Conservation (phyloP, 2,888 invertebrate species). For the Abrostola triplasia region DNA sequence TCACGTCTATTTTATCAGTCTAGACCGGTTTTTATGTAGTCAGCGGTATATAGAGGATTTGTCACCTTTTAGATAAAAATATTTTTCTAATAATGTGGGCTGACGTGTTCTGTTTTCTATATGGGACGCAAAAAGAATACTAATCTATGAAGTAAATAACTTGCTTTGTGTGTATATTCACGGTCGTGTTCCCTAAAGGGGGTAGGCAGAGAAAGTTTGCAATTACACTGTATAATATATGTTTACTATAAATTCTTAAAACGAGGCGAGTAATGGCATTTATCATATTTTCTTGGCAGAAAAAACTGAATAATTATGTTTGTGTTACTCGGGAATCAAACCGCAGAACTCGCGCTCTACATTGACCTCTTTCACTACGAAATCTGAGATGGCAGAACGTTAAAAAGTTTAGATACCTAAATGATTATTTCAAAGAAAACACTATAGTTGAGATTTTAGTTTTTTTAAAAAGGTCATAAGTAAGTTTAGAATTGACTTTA, state of each 20-base stretch:
- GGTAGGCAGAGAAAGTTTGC: not conserved
- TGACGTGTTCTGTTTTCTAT: constrained; percentile 11
- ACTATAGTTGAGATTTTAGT: too few species aligned
- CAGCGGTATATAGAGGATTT: constrained; percentile 21
- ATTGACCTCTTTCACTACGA: too few species aligned
- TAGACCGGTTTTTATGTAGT: constrained; percentile 32
- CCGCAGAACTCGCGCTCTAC: too few species aligned
- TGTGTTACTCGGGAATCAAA: too few species aligned
- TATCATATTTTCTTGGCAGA: too few species aligned
- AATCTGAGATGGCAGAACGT: too few species aligned
- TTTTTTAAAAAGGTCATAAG: too few species aligned
- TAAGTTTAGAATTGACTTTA: too few species aligned
- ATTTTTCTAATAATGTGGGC: constrained; percentile 28
- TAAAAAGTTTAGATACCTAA: too few species aligned
- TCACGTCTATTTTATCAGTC: constrained; percentile 10
- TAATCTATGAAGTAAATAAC: constrained; percentile 25
- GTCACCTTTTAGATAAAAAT: constrained; percentile 20
- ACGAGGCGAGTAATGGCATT: too few species aligned
- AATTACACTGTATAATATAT: not conserved
- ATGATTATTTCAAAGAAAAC: too few species aligned
- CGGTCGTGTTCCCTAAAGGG: not conserved
- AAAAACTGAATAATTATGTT: too few species aligned
- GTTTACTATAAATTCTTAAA: not conserved
- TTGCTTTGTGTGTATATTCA: not conserved
- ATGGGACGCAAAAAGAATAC: constrained; percentile 19